Evolutionary conservation across 1,140 invertebrate genomes (phyloP), one percentile per base, ranked within the genome.

Genomic region (Zaprionus lachaisei): DNA sequence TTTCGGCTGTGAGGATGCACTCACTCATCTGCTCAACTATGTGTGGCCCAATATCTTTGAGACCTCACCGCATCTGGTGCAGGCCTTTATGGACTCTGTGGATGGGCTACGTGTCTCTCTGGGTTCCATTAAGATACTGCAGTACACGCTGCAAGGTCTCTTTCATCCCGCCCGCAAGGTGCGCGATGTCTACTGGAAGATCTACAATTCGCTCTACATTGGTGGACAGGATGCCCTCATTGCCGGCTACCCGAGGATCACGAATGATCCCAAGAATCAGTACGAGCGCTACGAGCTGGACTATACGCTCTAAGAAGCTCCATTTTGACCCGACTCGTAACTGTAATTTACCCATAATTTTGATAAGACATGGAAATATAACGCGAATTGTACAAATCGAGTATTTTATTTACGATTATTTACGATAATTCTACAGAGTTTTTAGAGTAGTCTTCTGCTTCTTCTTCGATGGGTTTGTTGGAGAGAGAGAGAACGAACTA

Each of bases 1-100:
- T 3, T 99, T 99, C 93, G 99, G 99, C 0, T 99, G 99, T 93
- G 99, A 99, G 93, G 99, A 99, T 94, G 99, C 99, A 0, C 94
- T 99, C 0, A 96, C 98, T 49, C 99, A 99, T 94, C 94, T 99
- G 12, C 94, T 99, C 54, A 99, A 99, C 94, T 98, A 99, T 91
- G 98, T 99, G 1, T 99, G 99, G 99, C 99, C 99, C 14, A 99
- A 99, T 93, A 99, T 99, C 72, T 99, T 99, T 92, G 99, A 99
- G 94, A 99, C 98, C 0, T 99, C 99, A 1, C 99, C 99, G 6
- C 99, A 99, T 96, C 95, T 99, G 66, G 99, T 99, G 9, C 99
- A 99, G 94, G 98, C 99, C 6, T 99, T 99, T 93, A 99, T 99
- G 98, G 99, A 99, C 86, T 96, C 98, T 7, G 97, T 99, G 6